Percentiles rank a stretch among this genome's conserved stretches.
phyloP scores from a whole-genome alignment of 2,797 vertebrate genomes.

The Micromesistius poutassou region DNA sequence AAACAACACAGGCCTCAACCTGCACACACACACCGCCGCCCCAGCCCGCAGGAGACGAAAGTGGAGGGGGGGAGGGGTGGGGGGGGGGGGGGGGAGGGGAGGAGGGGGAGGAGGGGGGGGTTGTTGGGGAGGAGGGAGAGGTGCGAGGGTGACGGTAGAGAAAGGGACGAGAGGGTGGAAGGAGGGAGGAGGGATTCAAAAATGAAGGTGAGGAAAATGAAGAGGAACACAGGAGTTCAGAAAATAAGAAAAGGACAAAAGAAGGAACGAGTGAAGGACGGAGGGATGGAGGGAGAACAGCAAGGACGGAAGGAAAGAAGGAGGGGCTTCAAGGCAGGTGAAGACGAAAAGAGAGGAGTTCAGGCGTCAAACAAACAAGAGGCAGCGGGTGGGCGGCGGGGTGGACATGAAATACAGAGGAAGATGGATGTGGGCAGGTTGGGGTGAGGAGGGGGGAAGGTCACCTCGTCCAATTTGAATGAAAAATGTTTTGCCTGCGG shows the following conservation, averaged over 20 bases:
- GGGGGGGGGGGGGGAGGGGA: no score
- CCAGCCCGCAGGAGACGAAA: neutral
- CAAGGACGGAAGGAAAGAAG: no score
- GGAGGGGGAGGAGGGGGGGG: no score
- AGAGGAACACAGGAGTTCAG: no score
- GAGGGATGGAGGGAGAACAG: no score
- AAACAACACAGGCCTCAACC: constrained; percentile 54
- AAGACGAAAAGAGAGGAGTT: constrained; percentile 8
- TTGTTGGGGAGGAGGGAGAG: no score
- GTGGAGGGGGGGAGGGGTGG: neutral
- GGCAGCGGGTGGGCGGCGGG: constrained; percentile 38
- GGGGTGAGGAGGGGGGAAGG: constrained; percentile 7
- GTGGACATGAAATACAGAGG: constrained; percentile 9
- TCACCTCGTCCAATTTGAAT: constrained; percentile 21
- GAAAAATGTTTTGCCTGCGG: constrained; percentile 25
- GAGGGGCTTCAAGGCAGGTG: neutral
- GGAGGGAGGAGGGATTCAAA: constrained; percentile 8
- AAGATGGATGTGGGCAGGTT: constrained; percentile 31
- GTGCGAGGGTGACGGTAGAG: no score
- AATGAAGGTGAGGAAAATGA: no score
- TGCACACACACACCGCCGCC: constrained; percentile 37
- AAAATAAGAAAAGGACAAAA: no score
- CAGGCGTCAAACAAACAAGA: constrained; percentile 23
- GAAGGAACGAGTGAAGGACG: no score
- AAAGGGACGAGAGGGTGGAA: constrained; percentile 20